phyloP scores from a whole-genome alignment of 2,888 invertebrate genomes.

The Microplitis deprimator region DNA sequence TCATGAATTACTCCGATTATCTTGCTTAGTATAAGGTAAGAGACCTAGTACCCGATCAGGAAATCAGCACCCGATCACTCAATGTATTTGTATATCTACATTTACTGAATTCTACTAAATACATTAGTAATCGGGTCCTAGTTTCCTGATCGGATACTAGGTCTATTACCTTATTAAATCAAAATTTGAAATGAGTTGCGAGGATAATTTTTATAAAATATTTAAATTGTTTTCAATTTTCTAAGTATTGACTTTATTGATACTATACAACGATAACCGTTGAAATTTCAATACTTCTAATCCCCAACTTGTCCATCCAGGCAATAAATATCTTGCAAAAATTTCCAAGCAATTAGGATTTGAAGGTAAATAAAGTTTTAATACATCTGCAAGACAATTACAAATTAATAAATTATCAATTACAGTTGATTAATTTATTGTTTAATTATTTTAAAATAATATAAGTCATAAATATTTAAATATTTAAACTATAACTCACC shows the following conservation, averaged over 20 bases:
- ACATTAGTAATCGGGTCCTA: too few species aligned
- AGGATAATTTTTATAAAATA: not conserved
- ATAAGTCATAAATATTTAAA: conserved; percentile 28
- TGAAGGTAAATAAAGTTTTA: conserved; percentile 75
- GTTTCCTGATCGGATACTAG: too few species aligned
- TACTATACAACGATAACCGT: conserved; percentile 72
- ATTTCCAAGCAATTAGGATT: conserved; percentile 84
- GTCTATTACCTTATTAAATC: too few species aligned
- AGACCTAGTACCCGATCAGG: too few species aligned
- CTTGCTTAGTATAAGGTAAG: too few species aligned
- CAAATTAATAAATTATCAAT: not conserved
- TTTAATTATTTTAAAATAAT: not conserved
- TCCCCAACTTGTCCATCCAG: conserved; percentile 89
- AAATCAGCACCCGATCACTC: too few species aligned
- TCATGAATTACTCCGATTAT: too few species aligned
- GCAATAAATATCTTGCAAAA: conserved; percentile 91
- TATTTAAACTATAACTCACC: conserved; percentile 71
- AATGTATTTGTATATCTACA: too few species aligned
- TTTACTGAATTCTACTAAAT: too few species aligned
- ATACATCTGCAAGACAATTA: conserved; percentile 74
- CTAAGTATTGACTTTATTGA: conserved; percentile 36
- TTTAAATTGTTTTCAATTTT: not conserved
- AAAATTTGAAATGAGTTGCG: not conserved
- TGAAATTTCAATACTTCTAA: conserved; percentile 89
- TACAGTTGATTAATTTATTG: not conserved